Conservation (phyloP, 2,797 vertebrate species). For the Corythornis leucogaster region DNA sequence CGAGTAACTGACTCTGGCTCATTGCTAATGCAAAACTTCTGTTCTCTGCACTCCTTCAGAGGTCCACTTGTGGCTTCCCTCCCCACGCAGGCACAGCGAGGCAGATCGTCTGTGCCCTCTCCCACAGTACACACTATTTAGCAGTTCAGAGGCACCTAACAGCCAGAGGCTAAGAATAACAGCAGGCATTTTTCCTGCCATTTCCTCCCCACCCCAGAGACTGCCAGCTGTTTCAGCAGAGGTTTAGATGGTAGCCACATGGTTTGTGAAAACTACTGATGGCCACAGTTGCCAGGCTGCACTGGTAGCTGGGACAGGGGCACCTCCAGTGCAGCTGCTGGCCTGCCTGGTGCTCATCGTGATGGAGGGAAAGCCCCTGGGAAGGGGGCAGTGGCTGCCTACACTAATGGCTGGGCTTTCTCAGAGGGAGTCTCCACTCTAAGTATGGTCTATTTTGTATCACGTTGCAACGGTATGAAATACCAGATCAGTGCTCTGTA, state of each 20-base stretch:
- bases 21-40: conserved; percentile 35
- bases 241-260: neutral
- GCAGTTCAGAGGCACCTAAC: neutral
- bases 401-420: neutral
- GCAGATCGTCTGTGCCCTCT: neutral
- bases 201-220: neutral
- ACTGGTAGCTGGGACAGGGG: rapidly evolving
- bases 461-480: neutral
- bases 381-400: neutral
- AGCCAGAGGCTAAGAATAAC: neutral
- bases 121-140: rapidly evolving
- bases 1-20: neutral
- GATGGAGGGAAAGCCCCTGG: neutral
- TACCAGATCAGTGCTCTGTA: neutral
- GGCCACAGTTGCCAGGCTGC: neutral
- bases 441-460: neutral
- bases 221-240: neutral
- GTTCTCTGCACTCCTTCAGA: neutral
- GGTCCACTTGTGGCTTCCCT: neutral
- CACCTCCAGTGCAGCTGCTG: neutral
- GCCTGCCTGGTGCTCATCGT: rapidly evolving
- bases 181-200: neutral
- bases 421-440: neutral
- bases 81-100: rapidly evolving
- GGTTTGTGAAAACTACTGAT: neutral